A percentile compares a stretch with the other conserved stretches of the same genome.
Conservation (phyloP, 2,888 invertebrate genomes). For the Sicus ferrugineus region DNA sequence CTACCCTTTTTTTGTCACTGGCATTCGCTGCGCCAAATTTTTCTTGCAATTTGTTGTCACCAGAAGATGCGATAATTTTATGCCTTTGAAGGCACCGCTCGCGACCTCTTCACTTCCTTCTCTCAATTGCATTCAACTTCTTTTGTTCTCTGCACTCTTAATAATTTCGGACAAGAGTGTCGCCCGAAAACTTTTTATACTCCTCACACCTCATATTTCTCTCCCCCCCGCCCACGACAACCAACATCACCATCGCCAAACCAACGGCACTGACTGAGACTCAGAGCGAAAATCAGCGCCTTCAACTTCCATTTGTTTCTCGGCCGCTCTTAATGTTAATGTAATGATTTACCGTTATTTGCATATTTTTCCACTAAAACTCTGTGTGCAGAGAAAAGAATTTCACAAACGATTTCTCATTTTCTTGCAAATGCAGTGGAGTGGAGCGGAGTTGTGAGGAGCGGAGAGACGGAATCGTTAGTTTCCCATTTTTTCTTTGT, state of each 20-base stretch:
- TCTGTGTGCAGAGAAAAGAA: conserved; percentile 42
- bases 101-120: background rate
- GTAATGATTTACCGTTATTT: conserved; percentile 61
- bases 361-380: conserved; percentile 58
- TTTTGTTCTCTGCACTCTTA: background rate
- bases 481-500: background rate
- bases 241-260: background rate
- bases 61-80: conserved; percentile 22
- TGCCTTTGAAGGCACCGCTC: conserved; percentile 11
- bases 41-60: background rate
- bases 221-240: background rate
- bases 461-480: no score
- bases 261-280: background rate
- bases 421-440: conserved; percentile 38
- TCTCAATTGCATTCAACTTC: conserved; percentile 1
- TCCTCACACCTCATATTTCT: background rate
- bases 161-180: conserved; percentile 7
- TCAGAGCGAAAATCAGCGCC: conserved; percentile 16
- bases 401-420: conserved; percentile 59
- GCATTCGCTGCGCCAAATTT: conserved; percentile 18
- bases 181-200: conserved; percentile 4
- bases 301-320: conserved; percentile 23
- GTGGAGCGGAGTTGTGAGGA: no score
- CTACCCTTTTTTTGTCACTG: background rate
- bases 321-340: conserved; percentile 20